A percentile compares a stretch with the other conserved stretches of the same genome.
Conservation (phyloP, 2,888 invertebrate species). For the Drosophila neotestacea region DNA sequence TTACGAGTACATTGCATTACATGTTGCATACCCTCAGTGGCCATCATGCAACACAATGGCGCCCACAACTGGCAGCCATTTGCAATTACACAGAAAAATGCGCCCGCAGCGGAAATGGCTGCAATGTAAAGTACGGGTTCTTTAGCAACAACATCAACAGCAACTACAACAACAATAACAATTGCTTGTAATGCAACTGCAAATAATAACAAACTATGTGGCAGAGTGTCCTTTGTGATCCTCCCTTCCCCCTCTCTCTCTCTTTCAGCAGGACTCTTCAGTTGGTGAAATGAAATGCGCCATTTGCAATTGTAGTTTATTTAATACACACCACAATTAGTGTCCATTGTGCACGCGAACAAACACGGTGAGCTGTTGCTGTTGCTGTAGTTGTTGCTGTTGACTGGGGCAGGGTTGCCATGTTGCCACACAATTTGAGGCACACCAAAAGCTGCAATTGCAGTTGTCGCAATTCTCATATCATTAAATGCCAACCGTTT, state of each 20-base stretch:
- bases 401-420: constrained; percentile 30
- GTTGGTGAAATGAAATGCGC: constrained; percentile 67
- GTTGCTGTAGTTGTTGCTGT: neutral
- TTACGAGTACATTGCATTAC: constrained; percentile 47
- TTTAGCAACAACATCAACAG: constrained; percentile 36
- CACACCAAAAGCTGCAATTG: constrained; percentile 47
- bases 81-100: constrained; percentile 77
- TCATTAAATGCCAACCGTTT: constrained; percentile 40
- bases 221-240: constrained; percentile 37
- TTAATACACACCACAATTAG: constrained; percentile 79
- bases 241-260: neutral
- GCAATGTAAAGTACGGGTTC: constrained; percentile 59
- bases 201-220: constrained; percentile 70
- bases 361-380: constrained; percentile 10
- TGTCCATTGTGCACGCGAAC: constrained; percentile 65
- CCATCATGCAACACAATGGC: constrained; percentile 34
- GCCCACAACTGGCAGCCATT: constrained; percentile 44
- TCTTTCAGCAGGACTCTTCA: neutral
- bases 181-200: constrained; percentile 58
- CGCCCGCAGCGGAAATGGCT: constrained; percentile 69
- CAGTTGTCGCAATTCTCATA: constrained; percentile 45
- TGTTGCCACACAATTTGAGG: constrained; percentile 65
- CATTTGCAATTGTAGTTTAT: constrained; percentile 80
- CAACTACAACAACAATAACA: constrained; percentile 38
- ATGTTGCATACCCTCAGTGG: constrained; percentile 39